Conservation (phyloP, 1,140 invertebrate genomes). For the Octopus sinensis region DNA sequence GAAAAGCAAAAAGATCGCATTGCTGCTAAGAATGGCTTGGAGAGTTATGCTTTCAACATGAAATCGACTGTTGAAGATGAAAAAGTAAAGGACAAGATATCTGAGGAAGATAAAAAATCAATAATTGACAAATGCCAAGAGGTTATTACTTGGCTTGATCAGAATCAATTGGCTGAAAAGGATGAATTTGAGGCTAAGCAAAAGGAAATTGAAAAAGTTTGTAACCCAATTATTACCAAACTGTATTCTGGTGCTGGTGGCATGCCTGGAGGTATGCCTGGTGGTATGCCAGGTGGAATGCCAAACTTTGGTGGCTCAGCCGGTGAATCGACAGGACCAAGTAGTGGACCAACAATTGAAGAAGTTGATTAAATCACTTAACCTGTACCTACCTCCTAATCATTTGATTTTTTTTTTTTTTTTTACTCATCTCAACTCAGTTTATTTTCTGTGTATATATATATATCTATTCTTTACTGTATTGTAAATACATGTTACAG, state of each 20-base stretch:
- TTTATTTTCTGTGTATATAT: no score
- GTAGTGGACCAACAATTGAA: slow-evolving; percentile 37
- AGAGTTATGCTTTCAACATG: slow-evolving; percentile 74
- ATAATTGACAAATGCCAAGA: slow-evolving; percentile 61
- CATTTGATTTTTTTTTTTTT: no score
- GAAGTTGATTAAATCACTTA: slow-evolving; percentile 37
- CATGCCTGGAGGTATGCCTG: slow-evolving; percentile 37
- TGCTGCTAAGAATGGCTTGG: slow-evolving; percentile 47
- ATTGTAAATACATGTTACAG: no score
- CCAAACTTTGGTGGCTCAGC: not conserved
- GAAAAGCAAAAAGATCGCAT: slow-evolving; percentile 47
- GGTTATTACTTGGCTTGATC: slow-evolving; percentile 57
- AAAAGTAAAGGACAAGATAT: slow-evolving; percentile 61
- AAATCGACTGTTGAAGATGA: slow-evolving; percentile 39
- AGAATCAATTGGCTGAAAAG: slow-evolving; percentile 56
- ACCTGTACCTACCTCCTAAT: not conserved
- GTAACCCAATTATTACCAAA: slow-evolving; percentile 47
- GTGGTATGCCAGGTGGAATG: slow-evolving; percentile 15
- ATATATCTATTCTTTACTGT: no score
- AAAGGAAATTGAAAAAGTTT: slow-evolving; percentile 51
- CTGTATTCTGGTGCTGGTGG: slow-evolving; percentile 47
- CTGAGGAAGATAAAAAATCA: slow-evolving; percentile 63
- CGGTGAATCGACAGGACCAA: not conserved
- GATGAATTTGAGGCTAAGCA: slow-evolving; percentile 57
- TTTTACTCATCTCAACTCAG: not conserved